Base-by-base conservation (phyloP, 2,113 vertebrate species). In the Corythornis madagascariensis region DNA sequence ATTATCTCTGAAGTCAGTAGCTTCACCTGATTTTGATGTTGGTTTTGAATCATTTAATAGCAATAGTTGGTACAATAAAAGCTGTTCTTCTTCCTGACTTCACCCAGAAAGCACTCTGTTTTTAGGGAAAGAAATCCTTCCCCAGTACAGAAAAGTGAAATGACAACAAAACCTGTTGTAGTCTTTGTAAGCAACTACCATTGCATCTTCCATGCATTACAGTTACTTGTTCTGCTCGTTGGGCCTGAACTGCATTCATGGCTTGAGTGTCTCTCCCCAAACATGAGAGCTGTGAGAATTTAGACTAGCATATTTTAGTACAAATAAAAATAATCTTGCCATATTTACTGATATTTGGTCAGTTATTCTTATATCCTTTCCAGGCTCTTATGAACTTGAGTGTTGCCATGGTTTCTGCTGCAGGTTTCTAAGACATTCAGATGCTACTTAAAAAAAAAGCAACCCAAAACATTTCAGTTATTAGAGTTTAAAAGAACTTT, bases 341-440 rank as follows among this genome's bases (percentile, higher is more conserved):
- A 20, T 18, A 76, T 28, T 66, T 83, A 53, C n/a, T 80, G 73
- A 55, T 78, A 64, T 7, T 64, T 78, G 47, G 48, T 75, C 48
- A 74, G 56, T 47, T 1, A 5, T 71, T 84, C 43, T 63, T 10
- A 12, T 75, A 84, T 40, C 19, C 31, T 94, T 92, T 91, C 65
- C 25, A 56, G 57, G 71, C 84, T 77, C 28, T 55, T 71, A 59
- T 13, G 33, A 92, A 67, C 47, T 78, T 82, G 19, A 59, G 28
- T 48, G 57, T 87, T 94, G 43, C 78, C 43, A 75, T 92, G 70
- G 74, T 82, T 95, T 89, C 61, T 77, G n/a, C 31, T 16, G 13
- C 74, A 43, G 21, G 6, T 84, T 95, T 91, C 74, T 71, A 67
- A 86, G 42, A 63, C 74, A 73, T 17, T 86, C 56, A 47, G 19